Base-by-base conservation (phyloP, 2,888 invertebrate genomes). In the Esperia sulphurella region DNA sequence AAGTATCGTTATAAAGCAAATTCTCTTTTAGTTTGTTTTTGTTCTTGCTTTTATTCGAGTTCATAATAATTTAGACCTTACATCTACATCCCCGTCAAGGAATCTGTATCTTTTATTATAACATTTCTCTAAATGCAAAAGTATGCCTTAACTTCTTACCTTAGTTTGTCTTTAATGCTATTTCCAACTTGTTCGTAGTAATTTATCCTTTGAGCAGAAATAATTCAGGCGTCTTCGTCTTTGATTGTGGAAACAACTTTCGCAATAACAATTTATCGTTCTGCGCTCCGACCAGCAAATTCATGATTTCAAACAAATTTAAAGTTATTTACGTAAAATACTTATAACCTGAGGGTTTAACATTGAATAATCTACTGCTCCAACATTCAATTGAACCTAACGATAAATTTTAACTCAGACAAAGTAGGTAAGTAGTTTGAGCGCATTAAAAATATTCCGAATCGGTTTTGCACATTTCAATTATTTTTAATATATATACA, bases 231-330 rank as follows among this genome's bases (percentile, higher is more conserved):
- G 14, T 33, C 33, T 33, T 43, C 42, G 42, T 14, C 35, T 43
- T 43, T 43, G 43, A 43, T 43, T 43, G 43, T 43, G 35, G 14
- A 43, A 41, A 30, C 30, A 41, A 41, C 29, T 41, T 30, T 41
- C 2, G 12, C 29, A 30, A 41, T 41, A 41, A 28, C 41, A 41
- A 41, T 21, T 41, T 41, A 39, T 39, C 9, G 14, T 9, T 39
- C 39, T 31, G 31, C 21, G 21, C 21, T 21, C 21, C 21, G 21
- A 21, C 21, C 21, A 21, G 21, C 9, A 33, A 33, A 33, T 10
- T 10, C 9, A 8, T 33, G 8, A 10, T 33, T 8, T 8, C 9
- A 33, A 10, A 33, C 9, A 33, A 33, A 2, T 33, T 10, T 10
- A 10, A 10, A 8, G 10, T 33, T 33, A 33, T 33, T 8, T 33